These are phyloP conservation scores for Catocala sponsa DNA, from an alignment of 2,888 invertebrate species.

Conservation along the genomic window DNA sequence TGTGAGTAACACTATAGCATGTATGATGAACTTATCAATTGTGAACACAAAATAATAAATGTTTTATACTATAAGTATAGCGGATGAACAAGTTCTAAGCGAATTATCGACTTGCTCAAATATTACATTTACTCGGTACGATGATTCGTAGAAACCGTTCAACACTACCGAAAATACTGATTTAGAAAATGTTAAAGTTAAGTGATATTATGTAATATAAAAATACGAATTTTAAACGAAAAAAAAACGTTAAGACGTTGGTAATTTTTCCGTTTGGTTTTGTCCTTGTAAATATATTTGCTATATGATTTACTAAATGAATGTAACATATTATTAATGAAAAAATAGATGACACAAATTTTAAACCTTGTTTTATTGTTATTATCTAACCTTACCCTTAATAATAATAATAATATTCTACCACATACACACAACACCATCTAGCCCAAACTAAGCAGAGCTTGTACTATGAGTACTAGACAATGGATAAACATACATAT, in stretches of 20 bases:
- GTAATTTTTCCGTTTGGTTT: conserved; percentile 82
- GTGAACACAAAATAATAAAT: conserved; percentile 50
- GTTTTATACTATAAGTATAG: conserved; percentile 51
- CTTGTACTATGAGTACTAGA: too few relatives aligned
- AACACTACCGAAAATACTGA: conserved; percentile 81
- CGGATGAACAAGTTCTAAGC: conserved; percentile 38
- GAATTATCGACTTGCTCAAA: conserved; percentile 31
- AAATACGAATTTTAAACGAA: conserved; percentile 87
- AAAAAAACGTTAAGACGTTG: conserved; percentile 82
- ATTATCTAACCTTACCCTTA: too few relatives aligned
- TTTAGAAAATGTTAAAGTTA: conserved; percentile 78
- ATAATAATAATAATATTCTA: too few relatives aligned
- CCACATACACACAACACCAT: too few relatives aligned
- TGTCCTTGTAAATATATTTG: conserved; percentile 88
- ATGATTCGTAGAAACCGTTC: conserved; percentile 68
- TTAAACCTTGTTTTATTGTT: conserved; percentile 73
- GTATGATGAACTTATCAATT: conserved; percentile 46
- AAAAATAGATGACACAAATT: conserved; percentile 86
- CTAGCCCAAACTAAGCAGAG: too few relatives aligned
- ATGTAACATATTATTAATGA: conserved; percentile 88
- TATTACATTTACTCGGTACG: conserved; percentile 56
- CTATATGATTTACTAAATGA: conserved; percentile 88
- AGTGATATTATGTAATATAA: conserved; percentile 87
- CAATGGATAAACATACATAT: too few relatives aligned
- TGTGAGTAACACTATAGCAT: conserved; percentile 39